Conservation (phyloP, 2,797 vertebrate genomes). For the Poeciliopsis paucimaculata region DNA sequence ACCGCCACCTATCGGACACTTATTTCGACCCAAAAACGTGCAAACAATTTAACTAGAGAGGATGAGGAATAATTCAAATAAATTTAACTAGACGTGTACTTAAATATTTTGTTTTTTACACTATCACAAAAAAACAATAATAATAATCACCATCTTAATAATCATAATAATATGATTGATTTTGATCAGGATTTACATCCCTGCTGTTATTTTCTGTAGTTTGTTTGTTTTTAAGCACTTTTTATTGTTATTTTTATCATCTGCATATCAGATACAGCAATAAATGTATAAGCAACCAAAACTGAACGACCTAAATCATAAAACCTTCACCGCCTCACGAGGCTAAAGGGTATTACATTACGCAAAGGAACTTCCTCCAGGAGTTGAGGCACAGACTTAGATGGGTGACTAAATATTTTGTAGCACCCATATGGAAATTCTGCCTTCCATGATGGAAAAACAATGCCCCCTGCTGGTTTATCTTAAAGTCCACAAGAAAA, state of each 20-base stretch:
- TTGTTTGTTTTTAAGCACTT: not conserved
- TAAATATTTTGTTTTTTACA: not conserved
- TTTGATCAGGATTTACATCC: too few relatives aligned
- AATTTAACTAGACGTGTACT: not conserved
- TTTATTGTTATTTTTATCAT: not conserved
- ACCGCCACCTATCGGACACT: not conserved
- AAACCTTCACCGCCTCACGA: not conserved
- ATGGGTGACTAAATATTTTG: not conserved
- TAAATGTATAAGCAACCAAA: not conserved
- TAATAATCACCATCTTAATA: too few relatives aligned
- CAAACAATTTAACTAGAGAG: not conserved
- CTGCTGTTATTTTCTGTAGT: too few relatives aligned
- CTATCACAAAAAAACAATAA: too few relatives aligned
- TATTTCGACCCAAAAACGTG: not conserved
- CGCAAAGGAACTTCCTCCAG: not conserved
- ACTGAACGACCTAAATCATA: not conserved
- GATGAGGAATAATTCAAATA: not conserved
- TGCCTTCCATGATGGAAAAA: not conserved
- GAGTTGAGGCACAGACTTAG: not conserved
- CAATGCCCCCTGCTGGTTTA: not conserved
- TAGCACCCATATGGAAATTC: not conserved
- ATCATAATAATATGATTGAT: too few relatives aligned
- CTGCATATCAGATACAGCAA: not conserved
- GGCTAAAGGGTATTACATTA: not conserved
- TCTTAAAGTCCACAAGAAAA: not conserved